Percentiles rank a stretch among this genome's conserved stretches.
These are phyloP conservation scores for Itoplectis maculator DNA, from an alignment of 2,888 invertebrate species.

Conservation along the genomic window DNA sequence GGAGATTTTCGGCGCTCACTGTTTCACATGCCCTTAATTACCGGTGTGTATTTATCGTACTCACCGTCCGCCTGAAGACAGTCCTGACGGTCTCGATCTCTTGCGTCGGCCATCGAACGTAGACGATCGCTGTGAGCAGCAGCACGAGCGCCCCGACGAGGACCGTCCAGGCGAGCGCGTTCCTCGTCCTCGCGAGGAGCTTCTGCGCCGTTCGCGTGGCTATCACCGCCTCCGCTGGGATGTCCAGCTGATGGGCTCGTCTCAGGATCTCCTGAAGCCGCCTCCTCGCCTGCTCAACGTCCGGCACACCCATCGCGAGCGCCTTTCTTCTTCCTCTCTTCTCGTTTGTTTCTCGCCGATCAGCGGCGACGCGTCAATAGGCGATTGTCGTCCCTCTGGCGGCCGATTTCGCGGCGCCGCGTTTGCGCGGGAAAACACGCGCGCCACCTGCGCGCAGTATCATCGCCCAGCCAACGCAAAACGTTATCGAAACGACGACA, in stretches of 20 bases:
- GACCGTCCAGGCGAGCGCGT: conserved; percentile 76
- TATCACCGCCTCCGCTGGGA: conserved; percentile 77
- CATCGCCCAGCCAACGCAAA: no score
- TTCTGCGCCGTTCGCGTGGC: conserved; percentile 78
- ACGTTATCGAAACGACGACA: no score
- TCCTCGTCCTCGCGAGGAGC: conserved; percentile 78
- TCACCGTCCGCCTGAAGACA: conserved; percentile 81
- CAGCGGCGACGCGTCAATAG: neutral
- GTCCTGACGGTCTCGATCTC: conserved; percentile 81
- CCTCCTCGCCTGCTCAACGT: conserved; percentile 79
- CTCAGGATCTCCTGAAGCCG: conserved; percentile 79
- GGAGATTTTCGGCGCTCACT: no score
- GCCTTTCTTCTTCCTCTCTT: conserved; percentile 32
- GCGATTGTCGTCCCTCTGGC: neutral
- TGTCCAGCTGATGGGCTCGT: conserved; percentile 78
- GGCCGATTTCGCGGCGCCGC: neutral
- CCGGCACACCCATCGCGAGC: conserved; percentile 75
- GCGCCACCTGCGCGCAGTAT: no score
- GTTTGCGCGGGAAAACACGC: conserved; percentile 19
- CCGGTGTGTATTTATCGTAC: no score
- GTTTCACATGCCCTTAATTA: no score
- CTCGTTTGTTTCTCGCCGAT: conserved; percentile 3
- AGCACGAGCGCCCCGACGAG: conserved; percentile 77
- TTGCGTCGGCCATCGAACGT: conserved; percentile 80
- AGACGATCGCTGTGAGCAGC: conserved; percentile 76